Percentiles rank a stretch among this genome's conserved stretches.
Conservation (phyloP, 2,113 vertebrate species). For the Labeo rohita region DNA sequence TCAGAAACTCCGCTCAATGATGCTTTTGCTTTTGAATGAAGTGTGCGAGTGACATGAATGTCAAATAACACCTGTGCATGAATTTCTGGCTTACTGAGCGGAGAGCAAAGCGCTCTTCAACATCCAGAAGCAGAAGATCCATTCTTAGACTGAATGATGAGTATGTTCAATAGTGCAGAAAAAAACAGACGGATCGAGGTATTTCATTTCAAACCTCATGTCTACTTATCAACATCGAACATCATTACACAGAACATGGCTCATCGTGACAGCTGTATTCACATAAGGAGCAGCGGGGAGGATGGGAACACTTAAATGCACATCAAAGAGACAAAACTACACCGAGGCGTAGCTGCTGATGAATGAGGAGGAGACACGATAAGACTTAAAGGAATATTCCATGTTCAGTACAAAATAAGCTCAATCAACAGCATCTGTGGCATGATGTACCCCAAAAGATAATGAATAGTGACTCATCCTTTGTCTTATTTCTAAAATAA, state of each 20-base stretch:
- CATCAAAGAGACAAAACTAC: conserved; percentile 21
- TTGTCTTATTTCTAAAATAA: not conserved
- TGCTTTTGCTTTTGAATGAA: conserved; percentile 5
- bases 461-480: not conserved
- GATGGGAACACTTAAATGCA: conserved; percentile 2
- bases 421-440: not conserved
- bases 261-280: conserved; percentile 25
- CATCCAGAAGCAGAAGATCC: not conserved
- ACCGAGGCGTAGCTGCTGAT: not conserved
- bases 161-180: not conserved
- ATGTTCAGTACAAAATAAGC: not conserved
- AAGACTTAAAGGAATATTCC: not conserved
- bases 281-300: not conserved
- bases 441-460: not conserved
- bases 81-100: conserved; percentile 2
- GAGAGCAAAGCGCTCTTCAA: not conserved
- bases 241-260: not conserved
- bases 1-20: conserved; percentile 6
- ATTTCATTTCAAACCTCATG: conserved; percentile 24
- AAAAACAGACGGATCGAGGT: not conserved
- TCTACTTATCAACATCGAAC: not conserved
- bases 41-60: conserved; percentile 26
- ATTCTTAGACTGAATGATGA: not conserved
- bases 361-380: not conserved
- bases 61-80: conserved; percentile 32